These are phyloP conservation scores for Oncorhynchus tshawytscha DNA, from an alignment of 2,113 vertebrate species.

Conservation along the genomic window DNA sequence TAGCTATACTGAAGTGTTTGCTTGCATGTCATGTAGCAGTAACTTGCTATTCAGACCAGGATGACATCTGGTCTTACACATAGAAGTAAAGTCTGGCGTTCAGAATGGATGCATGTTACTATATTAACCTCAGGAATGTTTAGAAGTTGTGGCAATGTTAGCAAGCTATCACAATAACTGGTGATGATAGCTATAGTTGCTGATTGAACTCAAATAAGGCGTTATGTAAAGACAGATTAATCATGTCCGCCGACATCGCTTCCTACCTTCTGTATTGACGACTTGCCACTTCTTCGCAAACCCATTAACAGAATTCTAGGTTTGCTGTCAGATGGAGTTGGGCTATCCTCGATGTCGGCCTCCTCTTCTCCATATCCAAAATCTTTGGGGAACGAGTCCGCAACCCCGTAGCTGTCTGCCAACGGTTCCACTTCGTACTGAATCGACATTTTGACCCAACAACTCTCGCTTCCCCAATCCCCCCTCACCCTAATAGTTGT, in stretches of 20 bases:
- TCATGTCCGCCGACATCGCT: background rate
- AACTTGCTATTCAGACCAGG: too few species aligned
- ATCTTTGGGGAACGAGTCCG: constrained; percentile 93
- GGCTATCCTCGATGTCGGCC: constrained; percentile 86
- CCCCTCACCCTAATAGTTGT: constrained; percentile 48
- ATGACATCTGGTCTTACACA: too few species aligned
- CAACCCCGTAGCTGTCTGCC: constrained; percentile 85
- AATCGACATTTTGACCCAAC: constrained; percentile 86
- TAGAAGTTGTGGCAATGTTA: background rate
- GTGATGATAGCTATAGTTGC: too few species aligned
- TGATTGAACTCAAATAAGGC: too few species aligned
- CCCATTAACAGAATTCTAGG: constrained; percentile 96
- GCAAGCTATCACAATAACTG: too few species aligned
- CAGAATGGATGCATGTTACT: background rate
- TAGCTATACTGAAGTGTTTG: too few species aligned
- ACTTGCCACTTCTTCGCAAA: constrained; percentile 93
- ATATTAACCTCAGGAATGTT: background rate
- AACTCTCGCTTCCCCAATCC: constrained; percentile 50
- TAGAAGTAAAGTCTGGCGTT: background rate
- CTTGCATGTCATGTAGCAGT: too few species aligned
- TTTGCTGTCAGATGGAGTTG: constrained; percentile 82
- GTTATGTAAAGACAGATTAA: too few species aligned
- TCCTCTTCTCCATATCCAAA: constrained; percentile 95
- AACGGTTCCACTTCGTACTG: constrained; percentile 90
- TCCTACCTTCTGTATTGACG: constrained; percentile 96